Conservation (phyloP, 2,797 vertebrate species). For the Pelodytes ibericus region DNA sequence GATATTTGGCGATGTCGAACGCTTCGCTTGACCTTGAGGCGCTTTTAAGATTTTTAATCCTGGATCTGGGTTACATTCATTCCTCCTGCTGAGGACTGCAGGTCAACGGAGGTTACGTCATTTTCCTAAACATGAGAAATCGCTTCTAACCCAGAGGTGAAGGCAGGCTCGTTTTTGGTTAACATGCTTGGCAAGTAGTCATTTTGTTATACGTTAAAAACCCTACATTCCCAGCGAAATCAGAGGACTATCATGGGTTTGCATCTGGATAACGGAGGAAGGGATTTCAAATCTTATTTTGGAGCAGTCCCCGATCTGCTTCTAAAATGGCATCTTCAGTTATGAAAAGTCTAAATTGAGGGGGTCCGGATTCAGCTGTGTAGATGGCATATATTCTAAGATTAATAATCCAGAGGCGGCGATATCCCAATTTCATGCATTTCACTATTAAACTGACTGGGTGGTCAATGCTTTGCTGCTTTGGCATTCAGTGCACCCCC, state of each 20-base stretch:
- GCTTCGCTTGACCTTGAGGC: conserved; percentile 60
- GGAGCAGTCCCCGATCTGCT: conserved; percentile 57
- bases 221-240: conserved; percentile 74
- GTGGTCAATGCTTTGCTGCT: conserved; percentile 77
- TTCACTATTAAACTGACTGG: conserved; percentile 83
- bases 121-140: conserved; percentile 66
- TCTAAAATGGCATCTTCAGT: conserved; percentile 63
- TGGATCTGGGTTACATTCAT: conserved; percentile 84
- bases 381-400: conserved; percentile 3
- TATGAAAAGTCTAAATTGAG: neutral
- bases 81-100: conserved; percentile 83
- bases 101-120: conserved; percentile 70
- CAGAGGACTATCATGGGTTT: neutral
- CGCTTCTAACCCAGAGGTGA: conserved; percentile 73
- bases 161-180: conserved; percentile 65
- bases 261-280: conserved; percentile 4
- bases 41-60: conserved; percentile 56
- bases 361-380: conserved; percentile 45
- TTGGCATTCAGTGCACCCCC: conserved; percentile 84
- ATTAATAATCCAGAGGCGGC: neutral
- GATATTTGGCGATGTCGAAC: conserved; percentile 61
- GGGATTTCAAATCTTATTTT: conserved; percentile 55
- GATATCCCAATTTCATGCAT: conserved; percentile 70
- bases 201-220: conserved; percentile 51
- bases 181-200: conserved; percentile 61